Conservation (phyloP, 2,113 vertebrate genomes). For the Amphiprion percula region DNA sequence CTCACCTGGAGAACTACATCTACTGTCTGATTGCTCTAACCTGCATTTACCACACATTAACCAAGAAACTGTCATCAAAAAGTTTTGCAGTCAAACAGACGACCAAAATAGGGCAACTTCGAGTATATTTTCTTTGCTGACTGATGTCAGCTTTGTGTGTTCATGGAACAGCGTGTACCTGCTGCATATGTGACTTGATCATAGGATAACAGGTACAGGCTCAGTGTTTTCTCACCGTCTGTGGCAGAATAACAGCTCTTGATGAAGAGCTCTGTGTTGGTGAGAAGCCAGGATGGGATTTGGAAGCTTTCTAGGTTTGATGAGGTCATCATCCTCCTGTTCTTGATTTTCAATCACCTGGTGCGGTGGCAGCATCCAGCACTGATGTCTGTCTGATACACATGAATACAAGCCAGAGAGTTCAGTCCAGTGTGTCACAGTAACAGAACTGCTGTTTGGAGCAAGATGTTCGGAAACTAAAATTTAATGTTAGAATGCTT, state of each 20-base stretch:
- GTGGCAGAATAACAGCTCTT: slow-evolving; percentile 81
- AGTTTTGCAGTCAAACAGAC: not conserved
- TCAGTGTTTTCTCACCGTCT: slow-evolving; percentile 71
- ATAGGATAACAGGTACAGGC: not conserved
- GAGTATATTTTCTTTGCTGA: not conserved
- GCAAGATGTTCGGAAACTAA: not conserved
- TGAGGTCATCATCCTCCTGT: slow-evolving; percentile 63
- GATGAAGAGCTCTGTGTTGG: slow-evolving; percentile 70
- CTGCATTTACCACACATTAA: not conserved
- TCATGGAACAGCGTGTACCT: not conserved
- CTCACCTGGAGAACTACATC: not conserved
- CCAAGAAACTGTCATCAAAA: not conserved
- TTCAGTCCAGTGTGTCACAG: not conserved
- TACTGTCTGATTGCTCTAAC: not conserved
- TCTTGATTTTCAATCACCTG: slow-evolving; percentile 44
- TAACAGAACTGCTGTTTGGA: not conserved
- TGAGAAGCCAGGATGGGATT: slow-evolving; percentile 59
- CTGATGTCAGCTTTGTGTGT: not conserved
- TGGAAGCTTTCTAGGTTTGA: slow-evolving; percentile 69
- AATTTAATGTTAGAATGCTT: not conserved
- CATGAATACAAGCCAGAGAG: slow-evolving; percentile 4
- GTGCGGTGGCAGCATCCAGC: slow-evolving; percentile 18
- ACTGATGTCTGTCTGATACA: slow-evolving; percentile 52
- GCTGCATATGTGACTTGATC: not conserved
- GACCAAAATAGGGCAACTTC: not conserved